Base-by-base conservation (phyloP, 23 tunicate genomes). In the Phallusia fumigata region DNA sequence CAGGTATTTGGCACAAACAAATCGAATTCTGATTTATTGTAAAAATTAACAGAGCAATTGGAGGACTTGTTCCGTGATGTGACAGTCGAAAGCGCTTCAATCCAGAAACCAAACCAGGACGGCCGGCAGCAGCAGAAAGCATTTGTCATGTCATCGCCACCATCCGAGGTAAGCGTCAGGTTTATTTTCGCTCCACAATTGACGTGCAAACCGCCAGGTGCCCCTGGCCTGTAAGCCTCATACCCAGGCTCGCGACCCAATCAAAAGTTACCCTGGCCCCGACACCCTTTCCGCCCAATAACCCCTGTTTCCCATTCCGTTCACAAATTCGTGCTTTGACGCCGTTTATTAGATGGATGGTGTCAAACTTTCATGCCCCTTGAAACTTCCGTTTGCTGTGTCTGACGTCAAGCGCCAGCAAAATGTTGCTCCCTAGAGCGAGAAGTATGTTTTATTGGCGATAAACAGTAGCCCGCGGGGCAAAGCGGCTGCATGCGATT, bases 61-160 rank as follows among this genome's bases (percentile, higher is more conserved):
- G 84, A 81, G 52, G 84, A 81, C 34, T 44, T 81, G 49, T 81
- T 81, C 52, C 40, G 84, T 21, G 72, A 81, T 30, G 84, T 81
- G 18, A 77, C 34, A 1, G 53, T 77, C 30, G 81, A 45, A 30
- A 30, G 16, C 34, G 5, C 77, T 30, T 1, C 36, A 30, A 74
- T 19, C 31, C 77, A 30, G 34, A 31, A 74, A 74, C 77, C 33
- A 74, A 2, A 5, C 3, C 44, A 35, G 15, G 35, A 33, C 34
- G n/a, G n/a, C 5, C 44, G 3, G 34, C 77, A 33, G 44, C 77
- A 74, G 77, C 77, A 74, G 13, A 33, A 30, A 3, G 44, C 69
- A 16, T 58, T 58, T 24, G 69, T 58, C 69, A 58, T 58, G 1
- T 2, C 69, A 22, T 21, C 69, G 15, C 28, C 69, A 3, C 28